Evolutionary conservation across 2,113 vertebrate genomes (phyloP).

Genomic region (Eleginops maclovinus): DNA sequence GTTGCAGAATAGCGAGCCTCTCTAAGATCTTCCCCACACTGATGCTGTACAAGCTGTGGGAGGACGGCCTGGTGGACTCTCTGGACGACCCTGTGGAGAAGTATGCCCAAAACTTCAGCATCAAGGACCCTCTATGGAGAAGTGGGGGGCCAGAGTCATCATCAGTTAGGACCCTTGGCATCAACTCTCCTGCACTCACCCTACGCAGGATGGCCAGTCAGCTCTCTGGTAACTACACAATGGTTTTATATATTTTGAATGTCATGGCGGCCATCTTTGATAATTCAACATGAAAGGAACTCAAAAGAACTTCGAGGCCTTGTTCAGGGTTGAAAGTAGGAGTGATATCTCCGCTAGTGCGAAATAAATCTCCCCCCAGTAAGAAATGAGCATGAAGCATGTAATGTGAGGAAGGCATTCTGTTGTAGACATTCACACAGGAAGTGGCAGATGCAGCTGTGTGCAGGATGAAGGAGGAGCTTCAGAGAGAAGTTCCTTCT

Average conservation of each 20-base stretch:
- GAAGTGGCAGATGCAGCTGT: no score
- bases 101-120: constrained; percentile 85
- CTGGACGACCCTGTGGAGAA: constrained; percentile 91
- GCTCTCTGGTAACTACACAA: constrained; percentile 73
- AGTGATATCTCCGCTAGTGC: no score
- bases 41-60: constrained; percentile 94
- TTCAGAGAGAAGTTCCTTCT: no score
- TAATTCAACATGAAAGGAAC: background rate
- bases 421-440: no score
- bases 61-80: constrained; percentile 88
- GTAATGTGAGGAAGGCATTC: no score
- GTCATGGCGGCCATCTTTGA: background rate
- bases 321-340: no score
- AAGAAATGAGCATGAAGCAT: no score
- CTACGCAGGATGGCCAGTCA: constrained; percentile 94
- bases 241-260: background rate
- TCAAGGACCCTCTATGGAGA: constrained; percentile 89
- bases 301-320: background rate
- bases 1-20: constrained; percentile 89
- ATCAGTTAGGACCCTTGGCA: constrained; percentile 47
- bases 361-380: no score
- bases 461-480: no score
- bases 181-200: constrained; percentile 82
- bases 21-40: constrained; percentile 94
- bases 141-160: constrained; percentile 62